Evolutionary conservation across 2,797 vertebrate species (phyloP).

Genomic region (Acanthurus tractus): DNA sequence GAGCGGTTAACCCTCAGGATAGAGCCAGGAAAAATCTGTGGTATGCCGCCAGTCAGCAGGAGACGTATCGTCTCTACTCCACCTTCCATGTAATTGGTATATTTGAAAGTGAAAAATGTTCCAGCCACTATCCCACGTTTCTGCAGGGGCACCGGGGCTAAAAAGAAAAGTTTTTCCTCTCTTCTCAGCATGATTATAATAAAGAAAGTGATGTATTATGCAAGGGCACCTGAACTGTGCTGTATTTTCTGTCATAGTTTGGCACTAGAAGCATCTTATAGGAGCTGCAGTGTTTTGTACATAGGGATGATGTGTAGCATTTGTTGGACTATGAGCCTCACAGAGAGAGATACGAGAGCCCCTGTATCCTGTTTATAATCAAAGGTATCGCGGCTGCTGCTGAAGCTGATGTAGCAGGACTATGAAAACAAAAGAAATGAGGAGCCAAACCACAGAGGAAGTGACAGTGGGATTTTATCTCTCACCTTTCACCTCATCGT

Average conservation of each 20-base stretch:
- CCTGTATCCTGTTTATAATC: slow-evolving; percentile 6
- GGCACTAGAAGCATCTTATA: slow-evolving; percentile 21
- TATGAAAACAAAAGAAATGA: slow-evolving; percentile 21
- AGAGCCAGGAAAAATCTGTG: slow-evolving; percentile 41
- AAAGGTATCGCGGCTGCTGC: slow-evolving; percentile 12
- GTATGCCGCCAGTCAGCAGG: slow-evolving; percentile 33
- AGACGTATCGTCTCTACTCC: slow-evolving; percentile 31
- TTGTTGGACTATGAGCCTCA: slow-evolving; percentile 23
- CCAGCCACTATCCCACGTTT: slow-evolving; percentile 19
- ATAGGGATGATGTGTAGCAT: slow-evolving; percentile 21
- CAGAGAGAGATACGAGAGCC: slow-evolving; percentile 5
- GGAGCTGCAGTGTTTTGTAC: slow-evolving; percentile 28
- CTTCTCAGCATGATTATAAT: slow-evolving; percentile 25
- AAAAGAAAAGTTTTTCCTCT: slow-evolving; percentile 14
- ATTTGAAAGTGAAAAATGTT: slow-evolving; percentile 53
- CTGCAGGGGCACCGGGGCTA: slow-evolving; percentile 23
- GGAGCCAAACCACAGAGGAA: slow-evolving; percentile 28
- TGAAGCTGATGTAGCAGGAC: slow-evolving; percentile 24
- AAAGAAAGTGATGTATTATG: slow-evolving; percentile 46
- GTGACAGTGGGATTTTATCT: slow-evolving; percentile 34
- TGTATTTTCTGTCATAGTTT: slow-evolving; percentile 5
- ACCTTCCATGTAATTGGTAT: slow-evolving; percentile 51
- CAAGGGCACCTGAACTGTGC: slow-evolving; percentile 6
- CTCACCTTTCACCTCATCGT: slow-evolving; percentile 46
- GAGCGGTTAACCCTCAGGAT: slow-evolving; percentile 40